Evolutionary conservation across 1,140 invertebrate genomes (phyloP).

Genomic region (Cotesia vestalis): DNA sequence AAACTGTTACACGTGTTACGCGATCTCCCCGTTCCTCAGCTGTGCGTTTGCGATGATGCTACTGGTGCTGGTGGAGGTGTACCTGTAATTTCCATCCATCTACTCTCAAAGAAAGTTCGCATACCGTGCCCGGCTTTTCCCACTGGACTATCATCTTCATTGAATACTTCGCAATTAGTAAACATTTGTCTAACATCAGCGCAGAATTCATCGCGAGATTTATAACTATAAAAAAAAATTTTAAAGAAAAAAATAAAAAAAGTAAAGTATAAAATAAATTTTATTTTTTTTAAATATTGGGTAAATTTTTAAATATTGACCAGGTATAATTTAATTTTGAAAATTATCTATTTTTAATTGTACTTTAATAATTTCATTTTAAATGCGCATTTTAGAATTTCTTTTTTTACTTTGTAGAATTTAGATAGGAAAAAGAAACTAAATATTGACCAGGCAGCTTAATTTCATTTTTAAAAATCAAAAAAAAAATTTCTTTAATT

Average conservation of each 20-base stretch:
- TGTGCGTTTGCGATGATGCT: slow-evolving; percentile 58
- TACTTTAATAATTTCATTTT: too few species aligned
- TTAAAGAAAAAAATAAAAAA: slow-evolving; percentile 10
- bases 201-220: slow-evolving; percentile 87
- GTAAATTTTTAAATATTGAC: too few species aligned
- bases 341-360: too few species aligned
- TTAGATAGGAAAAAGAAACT: too few species aligned
- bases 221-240: slow-evolving; percentile 73
- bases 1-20: slow-evolving; percentile 65
- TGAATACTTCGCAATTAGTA: slow-evolving; percentile 97
- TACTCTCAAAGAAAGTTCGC: slow-evolving; percentile 88
- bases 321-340: too few species aligned
- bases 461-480: too few species aligned
- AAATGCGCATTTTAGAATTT: too few species aligned
- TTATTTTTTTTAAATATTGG: slow-evolving; percentile 28
- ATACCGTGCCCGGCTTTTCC: slow-evolving; percentile 93
- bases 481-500: too few species aligned
- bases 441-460: too few species aligned
- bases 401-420: too few species aligned
- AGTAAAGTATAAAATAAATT: slow-evolving; percentile 21
- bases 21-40: slow-evolving; percentile 64
- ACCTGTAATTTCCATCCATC: slow-evolving; percentile 77
- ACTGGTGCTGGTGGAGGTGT: slow-evolving; percentile 52
- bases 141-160: slow-evolving; percentile 96
- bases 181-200: slow-evolving; percentile 92